phyloP scores from a whole-genome alignment of 2,797 vertebrate species.

The Scarus forsteni region DNA sequence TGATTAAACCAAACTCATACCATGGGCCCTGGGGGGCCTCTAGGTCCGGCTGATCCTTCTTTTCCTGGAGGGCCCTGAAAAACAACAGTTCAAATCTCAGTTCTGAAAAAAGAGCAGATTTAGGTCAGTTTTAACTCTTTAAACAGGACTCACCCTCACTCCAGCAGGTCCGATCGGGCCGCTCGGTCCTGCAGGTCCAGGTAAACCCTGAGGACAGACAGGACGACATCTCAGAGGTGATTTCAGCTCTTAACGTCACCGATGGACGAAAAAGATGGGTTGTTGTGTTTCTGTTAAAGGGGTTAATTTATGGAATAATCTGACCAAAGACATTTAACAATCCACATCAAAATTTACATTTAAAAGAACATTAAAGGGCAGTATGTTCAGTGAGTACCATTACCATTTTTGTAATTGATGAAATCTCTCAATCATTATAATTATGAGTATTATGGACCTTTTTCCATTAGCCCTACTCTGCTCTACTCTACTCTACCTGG shows the following conservation, averaged over 20 bases:
- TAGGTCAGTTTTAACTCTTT: not conserved
- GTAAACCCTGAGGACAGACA: conserved; percentile 85
- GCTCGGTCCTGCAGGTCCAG: conserved; percentile 87
- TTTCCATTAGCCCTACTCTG: too few relatives aligned
- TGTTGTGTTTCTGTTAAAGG: too few relatives aligned
- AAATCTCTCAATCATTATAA: too few relatives aligned
- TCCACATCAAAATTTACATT: too few relatives aligned
- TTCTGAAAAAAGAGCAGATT: not conserved
- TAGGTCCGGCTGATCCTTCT: conserved; percentile 90
- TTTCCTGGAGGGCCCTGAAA: conserved; percentile 94
- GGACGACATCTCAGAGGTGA: conserved; percentile 26
- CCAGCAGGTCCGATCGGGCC: conserved; percentile 92
- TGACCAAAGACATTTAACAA: too few relatives aligned
- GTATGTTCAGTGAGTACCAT: too few relatives aligned
- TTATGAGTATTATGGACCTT: too few relatives aligned
- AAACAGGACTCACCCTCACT: conserved; percentile 86
- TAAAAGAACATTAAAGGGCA: too few relatives aligned
- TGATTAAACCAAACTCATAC: conserved; percentile 73
- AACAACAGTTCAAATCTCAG: conserved; percentile 47
- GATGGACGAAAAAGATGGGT: too few relatives aligned
- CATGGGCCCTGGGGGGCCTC: conserved; percentile 91
- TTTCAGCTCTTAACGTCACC: not conserved
- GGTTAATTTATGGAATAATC: too few relatives aligned
- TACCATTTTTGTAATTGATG: too few relatives aligned
- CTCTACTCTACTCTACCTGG: too few relatives aligned